Base-by-base conservation (phyloP, 2,888 invertebrate genomes). In the Augochlorella aurata region DNA sequence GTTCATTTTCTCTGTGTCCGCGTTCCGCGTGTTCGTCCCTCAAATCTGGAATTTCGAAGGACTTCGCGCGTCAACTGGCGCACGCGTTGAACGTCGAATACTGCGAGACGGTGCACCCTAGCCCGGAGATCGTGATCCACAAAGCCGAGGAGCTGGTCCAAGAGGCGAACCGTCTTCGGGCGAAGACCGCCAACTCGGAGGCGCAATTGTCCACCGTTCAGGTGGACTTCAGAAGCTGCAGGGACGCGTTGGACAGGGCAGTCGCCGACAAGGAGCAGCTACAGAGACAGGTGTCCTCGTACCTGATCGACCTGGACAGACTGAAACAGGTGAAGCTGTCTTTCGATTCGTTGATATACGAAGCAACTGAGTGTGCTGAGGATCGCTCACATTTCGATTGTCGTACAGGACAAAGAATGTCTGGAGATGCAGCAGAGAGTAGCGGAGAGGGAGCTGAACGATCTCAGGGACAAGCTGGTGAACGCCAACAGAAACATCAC, bases 61-160 rank as follows among this genome's bases (percentile, higher is more conserved):
- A 97, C 91, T 95, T 97, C 10, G 95, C 97, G 21, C 95, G 97
- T 58, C 95, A 97, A 77, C 92, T 97, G 52, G 96, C 97, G 7
- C 95, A 95, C 16, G 96, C 97, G n/a, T 92, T 97, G 73, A 97
- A 96, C 63, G 94, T 96, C 18, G 97, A 97, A 88, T 95, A 96
- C 85, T 95, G 96, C 89, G 97, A 97, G 81, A 94, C 95, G 58
- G 93, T 95, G 0, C 96, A 96, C 90, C 90, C 91, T 66, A 90
- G 90, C 45, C 95, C 96, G 0, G 97, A 97, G 90, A 95, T 95
- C 84, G 95, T 97, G 8, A 95, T 97, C n/a, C 96, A 96, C 77
- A 97, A 97, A 93, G 96, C 97, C 9, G 95, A 97, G 10, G 97
- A 97, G 93, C 94, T 97, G 24, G 96, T 97, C 38, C 96, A 97